These are phyloP conservation scores for Quadriops clusia DNA, from an alignment of 2,888 invertebrate species.

Conservation along the genomic window DNA sequence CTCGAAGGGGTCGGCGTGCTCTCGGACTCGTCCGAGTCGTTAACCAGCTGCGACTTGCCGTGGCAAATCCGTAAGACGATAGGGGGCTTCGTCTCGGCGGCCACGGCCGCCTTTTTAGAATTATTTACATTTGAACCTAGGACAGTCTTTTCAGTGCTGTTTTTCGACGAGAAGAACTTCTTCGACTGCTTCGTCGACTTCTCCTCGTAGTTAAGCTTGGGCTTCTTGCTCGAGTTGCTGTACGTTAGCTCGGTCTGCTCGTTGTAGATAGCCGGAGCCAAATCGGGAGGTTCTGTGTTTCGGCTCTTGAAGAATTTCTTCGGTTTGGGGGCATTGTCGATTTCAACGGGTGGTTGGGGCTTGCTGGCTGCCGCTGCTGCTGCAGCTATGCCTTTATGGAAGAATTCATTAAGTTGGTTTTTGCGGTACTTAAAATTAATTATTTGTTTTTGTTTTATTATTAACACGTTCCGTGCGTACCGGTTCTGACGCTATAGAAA, in stretches of 20 bases:
- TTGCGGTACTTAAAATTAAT: too few species aligned
- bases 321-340: slow-evolving; percentile 48
- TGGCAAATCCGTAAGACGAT: slow-evolving; percentile 82
- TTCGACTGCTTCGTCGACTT: slow-evolving; percentile 19
- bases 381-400: slow-evolving; percentile 8
- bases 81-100: slow-evolving; percentile 45
- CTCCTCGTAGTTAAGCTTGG: slow-evolving; percentile 12
- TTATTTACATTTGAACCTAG: slow-evolving; percentile 30
- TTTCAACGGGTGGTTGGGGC: too few species aligned
- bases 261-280: slow-evolving; percentile 24
- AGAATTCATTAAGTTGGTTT: too few species aligned
- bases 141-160: slow-evolving; percentile 27
- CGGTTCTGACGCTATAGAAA: too few species aligned
- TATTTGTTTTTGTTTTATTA: too few species aligned
- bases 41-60: slow-evolving; percentile 46
- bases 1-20: slow-evolving; percentile 42
- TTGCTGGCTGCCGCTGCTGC: too few species aligned
- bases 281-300: slow-evolving; percentile 51
- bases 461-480: too few species aligned
- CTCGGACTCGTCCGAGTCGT: slow-evolving; percentile 36
- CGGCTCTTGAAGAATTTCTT: slow-evolving; percentile 86
- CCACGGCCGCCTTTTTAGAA: slow-evolving; percentile 16
- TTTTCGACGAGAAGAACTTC: slow-evolving; percentile 33
- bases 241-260: slow-evolving; percentile 19
- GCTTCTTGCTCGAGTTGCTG: slow-evolving; percentile 21